phyloP scores from a whole-genome alignment of 2,888 invertebrate genomes.

The Acleris emargana region DNA sequence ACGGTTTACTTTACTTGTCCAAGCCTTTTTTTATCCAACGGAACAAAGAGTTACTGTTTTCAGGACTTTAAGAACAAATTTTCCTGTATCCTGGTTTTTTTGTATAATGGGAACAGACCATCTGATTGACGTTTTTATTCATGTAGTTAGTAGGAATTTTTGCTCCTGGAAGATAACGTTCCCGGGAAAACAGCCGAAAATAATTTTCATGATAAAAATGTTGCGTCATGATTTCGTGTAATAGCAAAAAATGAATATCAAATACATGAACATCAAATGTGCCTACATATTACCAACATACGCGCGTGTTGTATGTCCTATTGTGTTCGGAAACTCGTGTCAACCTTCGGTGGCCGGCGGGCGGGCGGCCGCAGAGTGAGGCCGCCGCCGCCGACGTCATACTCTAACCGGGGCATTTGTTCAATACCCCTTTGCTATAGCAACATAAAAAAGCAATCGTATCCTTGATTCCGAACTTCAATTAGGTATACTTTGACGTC shows the following conservation, averaged over 20 bases:
- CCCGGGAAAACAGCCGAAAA: too few species aligned
- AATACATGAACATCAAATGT: not conserved
- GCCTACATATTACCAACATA: constrained; percentile 15
- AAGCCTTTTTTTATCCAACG: not conserved
- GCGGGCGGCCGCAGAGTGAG: constrained; percentile 51
- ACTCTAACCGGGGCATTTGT: constrained; percentile 62
- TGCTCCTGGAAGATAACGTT: too few species aligned
- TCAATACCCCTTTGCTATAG: constrained; percentile 39
- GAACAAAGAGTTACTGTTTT: too few species aligned
- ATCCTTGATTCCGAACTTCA: constrained; percentile 29
- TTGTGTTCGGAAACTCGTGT: constrained; percentile 51
- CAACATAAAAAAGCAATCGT: constrained; percentile 32
- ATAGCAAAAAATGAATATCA: too few species aligned
- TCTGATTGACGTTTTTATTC: too few species aligned
- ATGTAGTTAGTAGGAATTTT: too few species aligned
- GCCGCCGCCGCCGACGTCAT: constrained; percentile 70
- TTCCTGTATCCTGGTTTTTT: not conserved
- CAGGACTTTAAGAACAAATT: not conserved
- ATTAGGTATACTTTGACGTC: constrained; percentile 32
- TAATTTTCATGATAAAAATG: too few species aligned
- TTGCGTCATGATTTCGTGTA: too few species aligned
- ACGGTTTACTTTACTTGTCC: constrained; percentile 4
- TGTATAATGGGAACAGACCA: too few species aligned
- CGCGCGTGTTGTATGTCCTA: constrained; percentile 38
- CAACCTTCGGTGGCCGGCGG: constrained; percentile 56